Conservation (phyloP, 2,888 invertebrate genomes). For the Prionchulus punctatus region DNA sequence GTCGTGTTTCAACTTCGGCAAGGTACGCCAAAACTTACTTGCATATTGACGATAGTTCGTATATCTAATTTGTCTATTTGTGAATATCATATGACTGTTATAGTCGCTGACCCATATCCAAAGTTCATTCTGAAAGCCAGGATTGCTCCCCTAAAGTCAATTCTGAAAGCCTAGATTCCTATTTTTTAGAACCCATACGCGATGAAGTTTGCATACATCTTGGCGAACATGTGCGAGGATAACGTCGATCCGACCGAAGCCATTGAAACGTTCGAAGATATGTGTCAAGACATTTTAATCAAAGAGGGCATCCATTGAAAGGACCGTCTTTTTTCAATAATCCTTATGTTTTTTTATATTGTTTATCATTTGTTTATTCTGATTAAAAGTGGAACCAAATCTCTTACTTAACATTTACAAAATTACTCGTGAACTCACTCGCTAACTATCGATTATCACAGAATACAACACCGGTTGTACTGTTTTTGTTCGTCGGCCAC, state of each 20-base stretch:
- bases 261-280: background rate
- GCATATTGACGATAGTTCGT: background rate
- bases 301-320: background rate
- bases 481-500: too few species aligned
- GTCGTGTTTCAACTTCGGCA: slow-evolving; percentile 31
- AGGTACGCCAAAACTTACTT: slow-evolving; percentile 19
- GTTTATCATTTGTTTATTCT: too few species aligned
- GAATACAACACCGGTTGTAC: too few species aligned
- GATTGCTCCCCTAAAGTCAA: background rate
- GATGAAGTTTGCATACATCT: slow-evolving; percentile 31
- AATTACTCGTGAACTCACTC: too few species aligned
- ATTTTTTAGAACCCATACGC: slow-evolving; percentile 36
- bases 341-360: too few species aligned
- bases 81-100: background rate
- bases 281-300: background rate
- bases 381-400: too few species aligned
- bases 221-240: slow-evolving; percentile 36
- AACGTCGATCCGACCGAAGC: slow-evolving; percentile 12
- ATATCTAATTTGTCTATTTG: too few species aligned
- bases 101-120: background rate
- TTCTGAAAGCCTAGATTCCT: background rate
- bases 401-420: too few species aligned
- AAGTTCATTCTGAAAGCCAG: slow-evolving; percentile 4
- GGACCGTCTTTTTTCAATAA: too few species aligned
- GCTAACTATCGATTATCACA: too few species aligned